Percentiles rank a stretch among this genome's conserved stretches.
phyloP scores from a whole-genome alignment of 2,888 invertebrate species.

The Phaedon cochleariae region DNA sequence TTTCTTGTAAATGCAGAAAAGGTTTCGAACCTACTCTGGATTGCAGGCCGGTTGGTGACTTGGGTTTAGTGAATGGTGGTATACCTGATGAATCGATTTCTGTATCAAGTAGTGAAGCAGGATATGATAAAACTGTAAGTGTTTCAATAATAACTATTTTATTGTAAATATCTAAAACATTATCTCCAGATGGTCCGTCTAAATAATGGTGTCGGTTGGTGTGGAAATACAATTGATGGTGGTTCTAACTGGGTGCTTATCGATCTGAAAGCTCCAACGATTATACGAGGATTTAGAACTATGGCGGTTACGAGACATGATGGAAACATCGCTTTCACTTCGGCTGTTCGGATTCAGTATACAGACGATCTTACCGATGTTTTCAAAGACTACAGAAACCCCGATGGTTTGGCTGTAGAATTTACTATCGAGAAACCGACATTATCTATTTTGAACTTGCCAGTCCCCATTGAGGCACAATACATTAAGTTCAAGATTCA shows the following conservation, averaged over 20 bases:
- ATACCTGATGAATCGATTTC: constrained; percentile 90
- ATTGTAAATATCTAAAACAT: no score
- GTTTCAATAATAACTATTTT: not conserved
- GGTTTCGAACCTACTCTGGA: constrained; percentile 88
- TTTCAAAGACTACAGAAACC: constrained; percentile 91
- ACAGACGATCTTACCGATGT: constrained; percentile 88
- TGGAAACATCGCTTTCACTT: constrained; percentile 86
- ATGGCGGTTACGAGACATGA: constrained; percentile 87
- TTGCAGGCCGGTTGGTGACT: constrained; percentile 88
- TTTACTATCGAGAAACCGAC: constrained; percentile 90
- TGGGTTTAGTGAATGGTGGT: constrained; percentile 87
- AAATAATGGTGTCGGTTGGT: constrained; percentile 88
- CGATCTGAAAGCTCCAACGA: constrained; percentile 87
- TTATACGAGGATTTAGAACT: constrained; percentile 89
- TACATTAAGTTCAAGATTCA: constrained; percentile 86
- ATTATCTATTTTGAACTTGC: constrained; percentile 88
- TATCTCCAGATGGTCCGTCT: constrained; percentile 84
- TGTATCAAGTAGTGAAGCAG: constrained; percentile 83
- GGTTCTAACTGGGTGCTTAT: constrained; percentile 90
- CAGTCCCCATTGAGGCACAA: constrained; percentile 90
- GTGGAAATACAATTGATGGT: constrained; percentile 84
- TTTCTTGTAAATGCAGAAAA: constrained; percentile 85
- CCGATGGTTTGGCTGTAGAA: constrained; percentile 91
- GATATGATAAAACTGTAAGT: constrained; percentile 82
- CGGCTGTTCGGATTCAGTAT: constrained; percentile 88